Conservation (phyloP, 2,113 vertebrate genomes). For the Podiceps cristatus region DNA sequence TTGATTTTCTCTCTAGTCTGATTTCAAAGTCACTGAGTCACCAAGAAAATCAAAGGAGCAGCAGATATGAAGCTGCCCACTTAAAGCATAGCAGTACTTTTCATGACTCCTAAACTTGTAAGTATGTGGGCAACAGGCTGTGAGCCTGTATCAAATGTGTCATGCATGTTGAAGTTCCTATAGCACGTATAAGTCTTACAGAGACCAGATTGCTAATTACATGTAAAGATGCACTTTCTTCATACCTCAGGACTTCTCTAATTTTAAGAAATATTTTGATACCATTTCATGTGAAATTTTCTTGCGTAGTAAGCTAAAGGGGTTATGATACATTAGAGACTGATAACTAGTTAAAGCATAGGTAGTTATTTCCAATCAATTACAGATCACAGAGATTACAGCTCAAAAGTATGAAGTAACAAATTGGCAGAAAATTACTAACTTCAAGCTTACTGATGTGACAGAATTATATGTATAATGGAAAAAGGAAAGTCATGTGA, state of each 20-base stretch:
- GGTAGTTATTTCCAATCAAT: not conserved
- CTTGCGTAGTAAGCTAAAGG: not conserved
- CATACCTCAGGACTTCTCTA: not conserved
- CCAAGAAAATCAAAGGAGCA: not conserved
- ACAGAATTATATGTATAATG: not conserved
- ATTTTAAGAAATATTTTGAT: not conserved
- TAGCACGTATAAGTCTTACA: rapidly evolving
- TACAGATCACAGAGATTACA: not conserved
- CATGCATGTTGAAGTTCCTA: not conserved
- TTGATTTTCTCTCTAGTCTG: not conserved
- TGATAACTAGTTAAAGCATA: not conserved
- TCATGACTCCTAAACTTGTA: not conserved
- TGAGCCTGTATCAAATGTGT: not conserved
- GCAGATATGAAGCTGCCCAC: not conserved
- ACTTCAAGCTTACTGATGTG: not conserved
- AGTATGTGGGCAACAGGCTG: not conserved
- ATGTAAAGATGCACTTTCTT: not conserved
- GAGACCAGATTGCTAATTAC: not conserved
- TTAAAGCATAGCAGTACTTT: not conserved
- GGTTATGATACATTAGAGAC: not conserved
- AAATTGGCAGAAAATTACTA: not conserved
- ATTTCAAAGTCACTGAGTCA: not conserved
- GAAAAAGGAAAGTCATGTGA: not conserved
- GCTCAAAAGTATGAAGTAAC: not conserved
- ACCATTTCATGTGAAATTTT: not conserved